Evolutionary conservation across 30 jellyfish, hydroid and myxozoan species (phyloP), one percentile per base, ranked within the genome.

Genomic region (Sanderia malayensis): DNA sequence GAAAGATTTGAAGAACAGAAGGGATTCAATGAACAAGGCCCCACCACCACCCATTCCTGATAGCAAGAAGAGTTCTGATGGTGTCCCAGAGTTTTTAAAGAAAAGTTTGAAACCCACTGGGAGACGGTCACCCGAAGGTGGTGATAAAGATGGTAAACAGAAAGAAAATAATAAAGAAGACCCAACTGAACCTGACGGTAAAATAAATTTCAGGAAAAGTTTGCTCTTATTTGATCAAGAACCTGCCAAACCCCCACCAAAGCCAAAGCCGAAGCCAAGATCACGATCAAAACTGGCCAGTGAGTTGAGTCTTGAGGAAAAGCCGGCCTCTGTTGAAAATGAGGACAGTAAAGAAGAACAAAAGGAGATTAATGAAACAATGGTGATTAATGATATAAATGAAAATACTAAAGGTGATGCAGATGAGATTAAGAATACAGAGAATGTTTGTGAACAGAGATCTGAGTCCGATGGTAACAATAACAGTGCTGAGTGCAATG

Each of bases 21-120:
- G 87, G 25, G 71, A 62, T 21, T 59, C 79, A 30, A 76, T 76
- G 87, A 69, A 62, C 60, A 76, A 67, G 27, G 53, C 87, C 26
- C 87, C 87, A 18, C 79, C 87, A n/a, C 87, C 87, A 0, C 80
- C 80, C 9, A 61, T 73, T 18, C 79, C 80, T 34, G 87, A 63
- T 46, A 46, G 61, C 23, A 76, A 76, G 64, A 75, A 24, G 33
- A 76, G 46, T 24, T 44, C 27, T 29, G 87, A 49, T 19, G 28
- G 46, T 21, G 62, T 65, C 21, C 87, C 87, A 24, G 87, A 76
- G 30, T 76, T 76, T 57, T 31, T 76, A 24, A 30, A 80, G 63
- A 76, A 76, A 74, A 76, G 46, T 26, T 80, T 76, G 3, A 76
- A 76, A 59, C 87, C 80, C 15, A 44, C 78, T 20, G 55, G 61